Conservation (phyloP, 2,888 invertebrate species). For the Drosophila anomalata region DNA sequence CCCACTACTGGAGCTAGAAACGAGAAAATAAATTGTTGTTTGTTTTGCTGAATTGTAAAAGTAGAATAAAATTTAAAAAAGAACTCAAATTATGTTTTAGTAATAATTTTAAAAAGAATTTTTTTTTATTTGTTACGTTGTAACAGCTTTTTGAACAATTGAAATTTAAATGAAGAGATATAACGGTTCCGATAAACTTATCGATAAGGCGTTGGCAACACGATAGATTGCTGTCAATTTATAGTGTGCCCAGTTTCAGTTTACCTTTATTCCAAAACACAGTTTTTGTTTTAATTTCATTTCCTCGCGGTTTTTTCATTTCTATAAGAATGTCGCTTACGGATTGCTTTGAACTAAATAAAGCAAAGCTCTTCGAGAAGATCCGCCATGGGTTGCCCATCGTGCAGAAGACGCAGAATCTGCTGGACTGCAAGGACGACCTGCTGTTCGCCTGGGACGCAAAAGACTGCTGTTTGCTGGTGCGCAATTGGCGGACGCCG, state of each 20-base stretch:
- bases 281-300: slow-evolving; percentile 5
- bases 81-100: not conserved
- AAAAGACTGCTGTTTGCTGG: slow-evolving; percentile 85
- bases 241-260: not conserved
- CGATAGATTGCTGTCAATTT: not conserved
- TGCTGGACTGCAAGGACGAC: slow-evolving; percentile 86
- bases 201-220: not conserved
- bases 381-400: slow-evolving; percentile 85
- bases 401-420: slow-evolving; percentile 85
- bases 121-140: not conserved
- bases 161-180: too few relatives aligned
- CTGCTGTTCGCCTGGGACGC: slow-evolving; percentile 87
- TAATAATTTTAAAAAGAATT: not conserved
- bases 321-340: slow-evolving; percentile 82
- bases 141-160: too few relatives aligned
- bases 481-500: slow-evolving; percentile 85
- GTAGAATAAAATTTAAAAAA: not conserved
- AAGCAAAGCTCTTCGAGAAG: slow-evolving; percentile 85
- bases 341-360: slow-evolving; percentile 86
- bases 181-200: not conserved
- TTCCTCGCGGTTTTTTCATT: slow-evolving; percentile 3
- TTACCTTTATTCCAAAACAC: not conserved
- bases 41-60: not conserved
- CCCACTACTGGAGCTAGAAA: slow-evolving; percentile 69
- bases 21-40: slow-evolving; percentile 45